Base-by-base conservation (phyloP, 1,140 invertebrate species). In the Zaprionus gabonicus region DNA sequence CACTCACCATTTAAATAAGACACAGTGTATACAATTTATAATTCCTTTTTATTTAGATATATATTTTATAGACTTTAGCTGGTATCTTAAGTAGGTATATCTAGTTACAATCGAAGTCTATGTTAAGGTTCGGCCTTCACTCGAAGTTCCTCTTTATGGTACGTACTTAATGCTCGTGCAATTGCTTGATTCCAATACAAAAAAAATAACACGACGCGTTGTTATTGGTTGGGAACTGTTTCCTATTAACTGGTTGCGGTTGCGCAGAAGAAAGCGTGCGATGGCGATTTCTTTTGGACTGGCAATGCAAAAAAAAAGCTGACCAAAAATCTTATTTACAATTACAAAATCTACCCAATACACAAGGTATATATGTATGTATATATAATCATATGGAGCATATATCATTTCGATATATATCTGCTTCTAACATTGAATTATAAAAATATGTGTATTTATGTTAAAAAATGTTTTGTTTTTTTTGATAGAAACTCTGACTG, bases 401-500 rank as follows among this genome's bases (percentile, higher is more conserved):
- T 51, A 51, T 51, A 12, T 51, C 46, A 51, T 25, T 23, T 23
- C 6, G 44, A 49, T 20, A 49, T 49, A 49, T 20, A n/a, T 13
- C 4, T 13, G 1, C 20, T 13, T 23, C 46, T 51, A 51, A 78
- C 62, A 46, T 57, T 28, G 38, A 60, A 20, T 58, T 71, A 71
- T 41, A 80, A 84, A 88, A 87, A 81, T 83, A 87, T 75, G 73
- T 38, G 58, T 44, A 27, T 71, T 28, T 71, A 38, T 62, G 25
- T 58, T 46, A 71, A 70, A 82, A 80, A 75, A 86, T 76, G 64
- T 64, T 58, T 57, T 77, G 31, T 34, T 34, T 9, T 34, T 9
- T 31, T 77, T 76, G 81, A 87, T 81, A 88, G 78, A 87, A 79
- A 81, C 84, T 87, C 74, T 88, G 84, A 87, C 75, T 87, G 84